Percentiles rank a stretch among this genome's conserved stretches.
phyloP scores from a whole-genome alignment of 2,113 vertebrate genomes.

The Pseudonaja textilis region DNA sequence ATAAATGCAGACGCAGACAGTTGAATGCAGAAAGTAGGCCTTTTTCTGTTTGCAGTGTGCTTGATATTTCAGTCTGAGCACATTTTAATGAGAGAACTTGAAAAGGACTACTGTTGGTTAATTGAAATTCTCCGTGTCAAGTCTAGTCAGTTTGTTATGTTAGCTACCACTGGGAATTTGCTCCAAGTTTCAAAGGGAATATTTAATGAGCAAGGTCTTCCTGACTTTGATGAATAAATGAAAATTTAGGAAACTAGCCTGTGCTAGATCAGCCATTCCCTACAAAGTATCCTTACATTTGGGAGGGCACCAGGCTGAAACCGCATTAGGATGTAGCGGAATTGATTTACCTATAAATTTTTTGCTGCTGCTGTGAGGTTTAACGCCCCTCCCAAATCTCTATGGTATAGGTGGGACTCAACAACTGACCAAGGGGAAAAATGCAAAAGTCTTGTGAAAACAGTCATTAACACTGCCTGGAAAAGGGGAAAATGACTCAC shows the following conservation, averaged over 20 bases:
- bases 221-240: neutral
- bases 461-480: neutral
- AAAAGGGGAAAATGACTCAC: neutral
- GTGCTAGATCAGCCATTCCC: neutral
- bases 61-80: constrained; percentile 9
- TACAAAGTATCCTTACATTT: neutral
- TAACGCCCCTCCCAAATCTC: neutral
- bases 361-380: neutral
- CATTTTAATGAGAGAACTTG: constrained; percentile 17
- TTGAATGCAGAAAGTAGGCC: neutral
- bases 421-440: neutral
- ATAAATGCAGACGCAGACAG: constrained; percentile 5
- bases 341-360: neutral
- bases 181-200: constrained; percentile 5
- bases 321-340: neutral
- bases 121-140: constrained; percentile 3
- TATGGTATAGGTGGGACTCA: neutral
- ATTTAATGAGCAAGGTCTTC: neutral
- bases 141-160: constrained; percentile 23
- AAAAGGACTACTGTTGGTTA: constrained; percentile 18
- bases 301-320: neutral
- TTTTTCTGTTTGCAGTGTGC: constrained; percentile 4
- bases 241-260: neutral
- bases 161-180: constrained; percentile 25
- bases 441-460: neutral